A percentile compares a stretch with the other conserved stretches of the same genome.
These are phyloP conservation scores for Reinhardtius hippoglossoides DNA, from an alignment of 2,113 vertebrate genomes.

Conservation along the genomic window DNA sequence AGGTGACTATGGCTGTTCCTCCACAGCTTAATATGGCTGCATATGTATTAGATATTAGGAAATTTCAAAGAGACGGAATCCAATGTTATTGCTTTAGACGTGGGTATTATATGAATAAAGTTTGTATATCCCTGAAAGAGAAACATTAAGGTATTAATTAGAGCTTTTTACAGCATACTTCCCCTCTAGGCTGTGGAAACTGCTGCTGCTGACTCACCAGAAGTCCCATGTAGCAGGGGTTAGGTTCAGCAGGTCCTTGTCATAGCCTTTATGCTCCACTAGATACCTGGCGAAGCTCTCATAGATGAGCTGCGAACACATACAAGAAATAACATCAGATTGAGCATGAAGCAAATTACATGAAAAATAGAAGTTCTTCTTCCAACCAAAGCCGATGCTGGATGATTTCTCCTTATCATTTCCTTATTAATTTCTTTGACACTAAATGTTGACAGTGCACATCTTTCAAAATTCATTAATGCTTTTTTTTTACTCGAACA, in stretches of 20 bases:
- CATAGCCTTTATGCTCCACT: constrained; percentile 91
- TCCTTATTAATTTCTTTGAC: too few species aligned
- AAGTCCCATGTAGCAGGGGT: constrained; percentile 92
- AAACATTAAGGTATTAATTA: not conserved
- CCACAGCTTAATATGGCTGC: too few species aligned
- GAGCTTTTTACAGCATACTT: not conserved
- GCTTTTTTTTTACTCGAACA: too few species aligned
- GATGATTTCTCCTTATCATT: too few species aligned
- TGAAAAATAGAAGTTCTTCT: not conserved
- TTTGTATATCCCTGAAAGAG: not conserved
- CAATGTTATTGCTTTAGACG: too few species aligned
- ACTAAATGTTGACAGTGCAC: too few species aligned
- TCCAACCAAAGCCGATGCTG: too few species aligned
- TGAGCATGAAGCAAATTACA: not conserved
- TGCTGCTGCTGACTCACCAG: constrained; percentile 85
- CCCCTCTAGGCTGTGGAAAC: not conserved
- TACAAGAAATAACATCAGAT: not conserved
- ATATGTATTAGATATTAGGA: too few species aligned
- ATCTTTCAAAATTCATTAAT: too few species aligned
- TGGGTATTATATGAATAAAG: too few species aligned
- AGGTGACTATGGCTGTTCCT: not conserved
- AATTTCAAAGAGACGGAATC: too few species aligned
- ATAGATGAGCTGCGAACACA: constrained; percentile 89
- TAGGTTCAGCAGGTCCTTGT: constrained; percentile 88
- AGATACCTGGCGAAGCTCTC: constrained; percentile 93